These are phyloP conservation scores for Apistogramma diplotaenia DNA, from an alignment of 2,113 vertebrate genomes.

Conservation along the genomic window DNA sequence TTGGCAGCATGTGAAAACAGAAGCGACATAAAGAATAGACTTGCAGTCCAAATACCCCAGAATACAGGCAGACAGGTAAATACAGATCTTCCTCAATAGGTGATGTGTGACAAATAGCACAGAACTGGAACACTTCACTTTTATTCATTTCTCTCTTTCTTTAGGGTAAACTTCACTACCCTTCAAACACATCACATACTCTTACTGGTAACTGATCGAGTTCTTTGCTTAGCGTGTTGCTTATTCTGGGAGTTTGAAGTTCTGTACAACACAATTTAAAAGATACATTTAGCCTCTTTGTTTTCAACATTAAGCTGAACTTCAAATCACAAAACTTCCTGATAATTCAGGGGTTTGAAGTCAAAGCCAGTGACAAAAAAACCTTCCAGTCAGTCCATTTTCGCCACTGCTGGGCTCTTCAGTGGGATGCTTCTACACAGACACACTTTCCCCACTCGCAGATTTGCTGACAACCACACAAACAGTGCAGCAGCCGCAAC, in stretches of 20 bases:
- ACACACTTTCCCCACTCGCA: not conserved
- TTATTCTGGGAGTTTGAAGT: not conserved
- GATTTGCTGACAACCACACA: not conserved
- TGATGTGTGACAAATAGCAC: not conserved
- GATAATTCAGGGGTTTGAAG: not conserved
- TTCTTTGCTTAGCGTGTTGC: not conserved
- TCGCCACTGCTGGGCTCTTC: not conserved
- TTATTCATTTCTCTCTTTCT: not conserved
- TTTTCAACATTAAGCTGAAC: not conserved
- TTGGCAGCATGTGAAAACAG: not conserved
- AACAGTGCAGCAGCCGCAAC: not conserved
- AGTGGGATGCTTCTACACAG: not conserved
- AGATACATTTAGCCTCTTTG: not conserved
- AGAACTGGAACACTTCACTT: not conserved
- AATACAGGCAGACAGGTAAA: not conserved
- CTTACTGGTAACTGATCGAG: not conserved
- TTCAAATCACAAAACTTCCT: not conserved
- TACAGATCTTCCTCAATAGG: not conserved
- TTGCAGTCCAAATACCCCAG: not conserved
- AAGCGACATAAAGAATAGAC: not conserved
- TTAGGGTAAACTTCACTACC: not conserved
- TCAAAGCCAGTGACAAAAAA: not conserved
- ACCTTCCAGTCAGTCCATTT: not conserved
- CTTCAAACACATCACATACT: not conserved
- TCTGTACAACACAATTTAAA: not conserved